Evolutionary conservation across 2,797 vertebrate species (phyloP).

Genomic region (Pangasius sanitwongsei): DNA sequence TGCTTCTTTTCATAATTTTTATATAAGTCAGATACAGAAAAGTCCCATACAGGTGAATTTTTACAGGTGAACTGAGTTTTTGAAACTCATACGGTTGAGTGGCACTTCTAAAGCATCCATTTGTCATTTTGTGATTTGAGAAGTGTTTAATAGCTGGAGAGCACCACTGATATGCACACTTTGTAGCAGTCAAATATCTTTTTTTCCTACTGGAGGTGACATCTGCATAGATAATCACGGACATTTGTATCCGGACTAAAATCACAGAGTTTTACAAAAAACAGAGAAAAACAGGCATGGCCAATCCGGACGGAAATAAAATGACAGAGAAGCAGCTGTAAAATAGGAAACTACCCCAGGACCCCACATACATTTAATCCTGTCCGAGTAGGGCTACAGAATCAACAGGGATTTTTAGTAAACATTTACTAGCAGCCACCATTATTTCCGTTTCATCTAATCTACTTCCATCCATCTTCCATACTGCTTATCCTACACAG

Average conservation of each 20-base stretch:
- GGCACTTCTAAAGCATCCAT: no score
- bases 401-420: background rate
- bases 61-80: no score
- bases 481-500: no score
- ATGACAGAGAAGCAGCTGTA: background rate
- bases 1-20: no score
- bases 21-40: no score
- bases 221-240: background rate
- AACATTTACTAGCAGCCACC: background rate
- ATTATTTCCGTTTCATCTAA: background rate
- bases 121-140: no score
- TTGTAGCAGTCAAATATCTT: background rate
- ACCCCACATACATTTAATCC: background rate
- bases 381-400: no score
- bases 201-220: background rate
- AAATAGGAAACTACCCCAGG: background rate
- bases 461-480: background rate
- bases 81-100: no score
- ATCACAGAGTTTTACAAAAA: background rate
- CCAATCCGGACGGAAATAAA: background rate
- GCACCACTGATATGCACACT: background rate
- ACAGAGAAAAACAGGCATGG: background rate
- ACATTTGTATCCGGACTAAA: background rate
- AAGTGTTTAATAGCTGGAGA: background rate
- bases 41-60: no score